Evolutionary conservation across 2,888 invertebrate genomes (phyloP).

Genomic region (Subacronicta megacephala): DNA sequence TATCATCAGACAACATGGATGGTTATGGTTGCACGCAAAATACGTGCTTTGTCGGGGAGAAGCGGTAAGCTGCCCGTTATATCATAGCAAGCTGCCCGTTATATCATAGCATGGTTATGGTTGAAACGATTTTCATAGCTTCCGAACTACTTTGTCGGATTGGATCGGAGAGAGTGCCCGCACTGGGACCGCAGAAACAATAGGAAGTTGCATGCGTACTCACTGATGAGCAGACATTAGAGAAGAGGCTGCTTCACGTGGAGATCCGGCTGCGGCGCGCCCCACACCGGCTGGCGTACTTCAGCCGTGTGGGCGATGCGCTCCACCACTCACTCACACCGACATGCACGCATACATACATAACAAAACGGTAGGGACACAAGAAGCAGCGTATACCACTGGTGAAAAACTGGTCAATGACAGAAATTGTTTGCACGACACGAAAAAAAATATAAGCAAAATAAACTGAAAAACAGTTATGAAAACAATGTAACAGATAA

Average conservation of each 20-base stretch:
- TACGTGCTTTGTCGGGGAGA: too few species aligned
- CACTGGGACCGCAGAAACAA: conserved; percentile 20
- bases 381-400: conserved; percentile 20
- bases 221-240: conserved; percentile 34
- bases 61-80: too few species aligned
- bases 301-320: conserved; percentile 74
- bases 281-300: conserved; percentile 69
- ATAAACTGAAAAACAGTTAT: neutral
- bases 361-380: conserved; percentile 5
- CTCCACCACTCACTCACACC: conserved; percentile 65
- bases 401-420: conserved; percentile 16
- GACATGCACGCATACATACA: conserved; percentile 34
- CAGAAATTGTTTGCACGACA: neutral
- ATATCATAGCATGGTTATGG: too few species aligned
- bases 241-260: conserved; percentile 24
- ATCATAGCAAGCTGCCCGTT: too few species aligned
- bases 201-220: conserved; percentile 37
- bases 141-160: conserved; percentile 14
- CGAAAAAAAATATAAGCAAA: neutral
- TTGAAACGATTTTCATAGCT: too few species aligned
- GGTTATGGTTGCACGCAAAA: neutral
- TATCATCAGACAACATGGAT: neutral
- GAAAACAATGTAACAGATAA: neutral
- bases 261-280: conserved; percentile 38
- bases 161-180: conserved; percentile 28